Conservation (phyloP, 1,140 invertebrate genomes). For the Papilio polyxenes region DNA sequence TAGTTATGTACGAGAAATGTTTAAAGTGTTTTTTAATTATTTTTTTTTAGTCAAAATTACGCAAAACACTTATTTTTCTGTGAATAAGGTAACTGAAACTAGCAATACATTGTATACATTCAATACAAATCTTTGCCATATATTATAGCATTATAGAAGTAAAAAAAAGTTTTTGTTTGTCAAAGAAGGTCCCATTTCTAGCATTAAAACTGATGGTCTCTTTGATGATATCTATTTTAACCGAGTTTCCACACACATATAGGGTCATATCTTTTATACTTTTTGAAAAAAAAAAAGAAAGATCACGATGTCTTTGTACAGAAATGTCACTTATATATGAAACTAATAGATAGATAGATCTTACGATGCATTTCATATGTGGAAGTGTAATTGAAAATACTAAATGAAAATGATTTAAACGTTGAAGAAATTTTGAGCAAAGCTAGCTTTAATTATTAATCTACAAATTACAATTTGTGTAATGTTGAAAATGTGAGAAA, state of each 20-base stretch:
- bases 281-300: no score
- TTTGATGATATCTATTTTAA: not conserved
- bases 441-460: no score
- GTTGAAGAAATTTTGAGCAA: not conserved
- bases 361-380: not conserved
- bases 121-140: not conserved
- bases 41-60: conserved; percentile 28
- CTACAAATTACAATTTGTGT: not conserved
- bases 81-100: not conserved
- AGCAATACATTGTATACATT: not conserved
- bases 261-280: no score
- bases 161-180: not conserved
- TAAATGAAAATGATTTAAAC: not conserved
- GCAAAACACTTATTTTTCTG: conserved; percentile 36
- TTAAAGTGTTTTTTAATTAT: conserved; percentile 42
- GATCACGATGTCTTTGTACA: no score
- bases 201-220: not conserved
- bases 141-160: not conserved
- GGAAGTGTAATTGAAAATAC: not conserved
- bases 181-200: not conserved
- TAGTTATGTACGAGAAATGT: conserved; percentile 37
- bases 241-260: no score
- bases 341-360: no score
- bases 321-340: no score
- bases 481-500: not conserved